Evolutionary conservation across 2,797 vertebrate species (phyloP), one percentile per base, ranked within the genome.

Genomic region (Amblyraja radiata): DNA sequence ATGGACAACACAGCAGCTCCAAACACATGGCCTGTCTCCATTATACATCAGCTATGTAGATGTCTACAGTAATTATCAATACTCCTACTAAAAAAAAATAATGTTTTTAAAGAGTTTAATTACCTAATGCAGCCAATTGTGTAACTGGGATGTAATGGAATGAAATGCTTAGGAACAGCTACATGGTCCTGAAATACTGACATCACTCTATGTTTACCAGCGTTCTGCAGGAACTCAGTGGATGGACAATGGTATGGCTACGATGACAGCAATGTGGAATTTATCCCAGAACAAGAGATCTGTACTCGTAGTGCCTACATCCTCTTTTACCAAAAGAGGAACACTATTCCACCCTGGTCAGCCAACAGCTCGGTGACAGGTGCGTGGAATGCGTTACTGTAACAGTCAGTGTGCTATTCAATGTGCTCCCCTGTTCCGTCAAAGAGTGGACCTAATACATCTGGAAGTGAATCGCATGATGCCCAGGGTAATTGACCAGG

Each of bases 161-260:
- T 32, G 61, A 88, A 68, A 32, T 36, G 16, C 84, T 21, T 14
- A 28, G 16, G 5, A n/a, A n/a, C 32, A 90, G 32, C 90, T 74
- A 28, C 54, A 25, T 46, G 28, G 39, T 76, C 6, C 36, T 54
- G 39, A 23, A 16, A 54, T 9, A 21, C 32, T 92, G 39, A 74
- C 28, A 46, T 23, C 6, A n/a, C 39, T 74, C 39, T 92, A 46
- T 92, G 71, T 76, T 92, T 92, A 14, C 32, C 96, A 98, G 98
- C 98, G 4, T 99, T 97, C 94, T 99, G 98, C 94, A 97, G 97
- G 94, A 99, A 99, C 93, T 98, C 98, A 0, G 96, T 99, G 96
- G 98, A 99, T 0, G 96, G 97, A 73, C 97, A 94, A 94, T 99
- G 98, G 98, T 99, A 99, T 94, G 97, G 97, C 95, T 99, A 98